A percentile compares a stretch with the other conserved stretches of the same genome.
Conservation (phyloP, 2,797 vertebrate species). For the Sciurus carolinensis region DNA sequence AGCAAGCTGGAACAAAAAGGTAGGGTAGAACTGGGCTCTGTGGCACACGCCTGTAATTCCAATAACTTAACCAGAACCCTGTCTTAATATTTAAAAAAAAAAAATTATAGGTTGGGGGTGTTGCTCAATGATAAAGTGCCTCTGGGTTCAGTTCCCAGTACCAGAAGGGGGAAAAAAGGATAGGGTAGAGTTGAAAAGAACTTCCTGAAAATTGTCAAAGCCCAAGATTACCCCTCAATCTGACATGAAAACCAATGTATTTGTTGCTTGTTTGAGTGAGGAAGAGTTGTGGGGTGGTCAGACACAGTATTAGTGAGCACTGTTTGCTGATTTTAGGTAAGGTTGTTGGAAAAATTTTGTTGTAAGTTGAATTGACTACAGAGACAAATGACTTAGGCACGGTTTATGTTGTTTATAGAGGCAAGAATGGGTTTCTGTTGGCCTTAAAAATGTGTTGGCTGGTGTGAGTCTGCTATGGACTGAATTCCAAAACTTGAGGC, state of each 20-base stretch:
- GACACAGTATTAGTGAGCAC: neutral
- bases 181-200: slow-evolving; percentile 38
- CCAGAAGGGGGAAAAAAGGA: neutral
- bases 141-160: too few species aligned
- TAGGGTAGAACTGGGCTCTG: neutral
- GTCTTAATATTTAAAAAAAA: too few species aligned
- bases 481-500: neutral
- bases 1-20: neutral
- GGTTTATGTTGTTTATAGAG: neutral
- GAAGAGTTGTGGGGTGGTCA: neutral
- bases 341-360: neutral
- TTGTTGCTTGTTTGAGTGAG: slow-evolving; percentile 24
- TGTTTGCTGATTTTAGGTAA: neutral
- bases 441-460: neutral
- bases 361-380: neutral
- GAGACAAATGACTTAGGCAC: neutral
- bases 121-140: too few species aligned
- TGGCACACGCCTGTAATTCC: too few species aligned
- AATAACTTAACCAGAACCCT: too few species aligned
- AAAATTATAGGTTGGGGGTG: too few species aligned
- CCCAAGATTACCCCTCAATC: neutral
- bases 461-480: neutral
- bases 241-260: neutral
- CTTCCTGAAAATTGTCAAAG: neutral
- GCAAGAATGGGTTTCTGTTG: neutral